These are phyloP conservation scores for Labroides dimidiatus DNA, from an alignment of 2,797 vertebrate species.

Conservation along the genomic window DNA sequence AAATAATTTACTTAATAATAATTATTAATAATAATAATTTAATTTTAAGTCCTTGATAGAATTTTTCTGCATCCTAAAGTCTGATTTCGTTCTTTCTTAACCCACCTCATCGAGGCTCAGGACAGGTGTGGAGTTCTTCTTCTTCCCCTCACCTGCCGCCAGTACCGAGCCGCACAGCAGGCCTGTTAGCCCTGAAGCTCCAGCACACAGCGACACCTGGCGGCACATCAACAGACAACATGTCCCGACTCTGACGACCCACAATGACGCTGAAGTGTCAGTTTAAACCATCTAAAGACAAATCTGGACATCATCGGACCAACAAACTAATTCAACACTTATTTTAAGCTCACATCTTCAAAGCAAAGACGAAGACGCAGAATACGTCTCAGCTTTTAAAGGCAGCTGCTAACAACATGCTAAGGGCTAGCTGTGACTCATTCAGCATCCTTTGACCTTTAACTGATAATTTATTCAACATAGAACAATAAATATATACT, in stretches of 20 bases:
- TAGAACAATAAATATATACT: fast-evolving
- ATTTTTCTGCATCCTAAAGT: too few species aligned
- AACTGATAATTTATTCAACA: fast-evolving
- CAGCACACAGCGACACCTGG: constrained; percentile 85
- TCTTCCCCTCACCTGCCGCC: constrained; percentile 83
- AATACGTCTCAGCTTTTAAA: background rate
- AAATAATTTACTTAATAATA: too few species aligned
- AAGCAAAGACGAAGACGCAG: fast-evolving
- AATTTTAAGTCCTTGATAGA: too few species aligned
- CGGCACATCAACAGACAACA: constrained; percentile 6
- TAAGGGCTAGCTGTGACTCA: constrained; percentile 35
- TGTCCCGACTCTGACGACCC: background rate
- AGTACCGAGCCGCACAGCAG: constrained; percentile 84
- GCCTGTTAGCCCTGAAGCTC: constrained; percentile 67
- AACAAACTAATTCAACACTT: fast-evolving
- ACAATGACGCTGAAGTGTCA: fast-evolving
- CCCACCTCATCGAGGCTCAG: constrained; percentile 89
- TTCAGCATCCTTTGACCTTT: background rate
- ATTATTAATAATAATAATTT: too few species aligned
- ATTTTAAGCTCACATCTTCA: background rate
- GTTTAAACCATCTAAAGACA: background rate
- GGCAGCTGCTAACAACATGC: constrained; percentile 36
- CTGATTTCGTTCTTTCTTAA: background rate
- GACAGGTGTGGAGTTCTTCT: constrained; percentile 58
- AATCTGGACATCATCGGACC: fast-evolving